A percentile compares a stretch with the other conserved stretches of the same genome.
Evolutionary conservation across 2,113 vertebrate genomes (phyloP).

Genomic region (Daphoenositta chrysoptera): DNA sequence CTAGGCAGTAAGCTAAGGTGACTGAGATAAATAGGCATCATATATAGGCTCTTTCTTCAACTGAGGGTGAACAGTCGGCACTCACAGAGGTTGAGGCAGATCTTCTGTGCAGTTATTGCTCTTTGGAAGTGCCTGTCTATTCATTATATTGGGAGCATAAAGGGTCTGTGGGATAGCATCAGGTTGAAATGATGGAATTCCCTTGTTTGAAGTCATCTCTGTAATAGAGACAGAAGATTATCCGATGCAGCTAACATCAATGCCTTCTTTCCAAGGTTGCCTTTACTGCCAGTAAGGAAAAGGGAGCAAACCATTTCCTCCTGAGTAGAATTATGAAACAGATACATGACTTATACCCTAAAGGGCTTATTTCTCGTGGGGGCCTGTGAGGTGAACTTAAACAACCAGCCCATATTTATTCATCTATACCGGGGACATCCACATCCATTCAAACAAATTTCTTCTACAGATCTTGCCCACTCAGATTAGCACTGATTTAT

Average conservation of each 20-base stretch:
- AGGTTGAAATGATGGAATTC: not conserved
- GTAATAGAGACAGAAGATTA: not conserved
- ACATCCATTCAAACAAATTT: not conserved
- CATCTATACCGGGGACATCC: not conserved
- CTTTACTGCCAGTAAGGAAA: not conserved
- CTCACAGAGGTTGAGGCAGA: not conserved
- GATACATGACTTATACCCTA: not conserved
- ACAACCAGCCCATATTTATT: not conserved
- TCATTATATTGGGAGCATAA: not conserved
- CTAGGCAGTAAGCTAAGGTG: not conserved
- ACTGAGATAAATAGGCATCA: not conserved
- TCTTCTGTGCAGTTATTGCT: not conserved
- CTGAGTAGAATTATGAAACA: not conserved
- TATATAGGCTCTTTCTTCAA: not conserved
- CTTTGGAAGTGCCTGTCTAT: not conserved
- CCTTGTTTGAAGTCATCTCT: not conserved
- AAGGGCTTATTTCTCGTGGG: not conserved
- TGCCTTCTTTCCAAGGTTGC: not conserved
- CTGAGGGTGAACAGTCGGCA: not conserved
- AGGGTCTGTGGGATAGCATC: not conserved
- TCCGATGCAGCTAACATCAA: not conserved
- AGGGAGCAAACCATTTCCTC: not conserved
- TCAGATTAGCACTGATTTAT: not conserved
- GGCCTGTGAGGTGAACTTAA: not conserved
- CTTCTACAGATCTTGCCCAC: not conserved